A percentile compares a stretch with the other conserved stretches of the same genome.
phyloP scores from a whole-genome alignment of 2,113 vertebrate species.

The Aix galericulata region DNA sequence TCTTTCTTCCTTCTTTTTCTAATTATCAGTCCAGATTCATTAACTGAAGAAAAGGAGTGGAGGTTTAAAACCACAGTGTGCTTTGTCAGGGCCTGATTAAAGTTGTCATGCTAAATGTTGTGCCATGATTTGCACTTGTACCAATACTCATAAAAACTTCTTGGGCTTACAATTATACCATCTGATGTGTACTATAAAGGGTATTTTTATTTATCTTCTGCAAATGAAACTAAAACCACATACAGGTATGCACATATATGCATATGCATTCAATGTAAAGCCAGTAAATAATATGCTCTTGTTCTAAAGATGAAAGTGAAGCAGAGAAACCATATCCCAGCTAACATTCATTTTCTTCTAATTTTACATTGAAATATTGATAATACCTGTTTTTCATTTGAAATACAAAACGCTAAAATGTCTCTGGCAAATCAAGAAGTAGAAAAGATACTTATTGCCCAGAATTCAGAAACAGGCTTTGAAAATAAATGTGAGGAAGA shows the following conservation, averaged over 20 bases:
- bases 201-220: neutral
- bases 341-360: neutral
- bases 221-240: neutral
- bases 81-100: neutral
- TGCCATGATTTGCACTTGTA: neutral
- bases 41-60: neutral
- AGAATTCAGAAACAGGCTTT: neutral
- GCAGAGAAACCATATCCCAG: neutral
- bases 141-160: neutral
- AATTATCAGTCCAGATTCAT: neutral
- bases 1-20: neutral
- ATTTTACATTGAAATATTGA: neutral
- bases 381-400: neutral
- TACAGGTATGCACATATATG: no score
- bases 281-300: neutral
- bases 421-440: neutral
- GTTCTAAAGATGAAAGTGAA: neutral
- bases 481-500: neutral
- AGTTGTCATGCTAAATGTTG: rapidly evolving
- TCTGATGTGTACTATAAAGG: neutral
- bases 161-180: neutral
- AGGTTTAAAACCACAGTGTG: neutral
- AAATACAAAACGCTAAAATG: neutral
- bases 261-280: neutral
- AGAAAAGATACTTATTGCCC: neutral